Percentiles rank a stretch among this genome's conserved stretches.
Conservation (phyloP, 2,797 vertebrate genomes). For the Thamnophis elegans region DNA sequence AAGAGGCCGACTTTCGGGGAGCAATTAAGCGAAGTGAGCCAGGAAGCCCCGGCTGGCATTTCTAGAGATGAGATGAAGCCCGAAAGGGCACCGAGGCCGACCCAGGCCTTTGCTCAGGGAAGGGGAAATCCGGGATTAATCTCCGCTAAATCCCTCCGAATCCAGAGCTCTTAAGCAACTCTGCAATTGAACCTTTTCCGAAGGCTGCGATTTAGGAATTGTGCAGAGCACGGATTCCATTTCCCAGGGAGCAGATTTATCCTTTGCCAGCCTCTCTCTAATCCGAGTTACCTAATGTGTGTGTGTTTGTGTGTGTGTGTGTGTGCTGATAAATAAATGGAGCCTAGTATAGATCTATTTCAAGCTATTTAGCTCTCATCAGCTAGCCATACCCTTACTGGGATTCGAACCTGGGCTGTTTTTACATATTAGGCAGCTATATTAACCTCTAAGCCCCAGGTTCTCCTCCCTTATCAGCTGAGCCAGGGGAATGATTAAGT, state of each 20-base stretch:
- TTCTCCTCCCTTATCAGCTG: too few species aligned
- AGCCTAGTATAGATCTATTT: too few species aligned
- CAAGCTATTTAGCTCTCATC: too few species aligned
- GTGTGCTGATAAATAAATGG: too few species aligned
- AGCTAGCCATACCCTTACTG: too few species aligned
- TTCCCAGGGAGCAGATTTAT: neutral
- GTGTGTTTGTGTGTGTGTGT: too few species aligned
- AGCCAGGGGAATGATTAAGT: too few species aligned
- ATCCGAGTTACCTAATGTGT: neutral
- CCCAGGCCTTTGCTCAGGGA: neutral
- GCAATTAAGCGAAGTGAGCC: neutral
- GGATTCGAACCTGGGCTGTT: too few species aligned
- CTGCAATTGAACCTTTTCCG: neutral
- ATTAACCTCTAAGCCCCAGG: too few species aligned
- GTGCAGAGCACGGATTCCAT: neutral
- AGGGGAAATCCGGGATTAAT: neutral
- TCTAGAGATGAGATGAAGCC: neutral
- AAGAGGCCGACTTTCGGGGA: neutral
- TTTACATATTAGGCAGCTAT: too few species aligned
- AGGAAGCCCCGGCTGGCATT: neutral
- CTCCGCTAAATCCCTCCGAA: neutral
- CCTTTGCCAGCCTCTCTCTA: neutral
- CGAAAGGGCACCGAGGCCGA: neutral
- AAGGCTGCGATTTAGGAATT: neutral
- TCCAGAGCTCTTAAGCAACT: neutral